phyloP scores from a whole-genome alignment of 92 coral and sea anemone genomes.

The Epizoanthus scotinus region DNA sequence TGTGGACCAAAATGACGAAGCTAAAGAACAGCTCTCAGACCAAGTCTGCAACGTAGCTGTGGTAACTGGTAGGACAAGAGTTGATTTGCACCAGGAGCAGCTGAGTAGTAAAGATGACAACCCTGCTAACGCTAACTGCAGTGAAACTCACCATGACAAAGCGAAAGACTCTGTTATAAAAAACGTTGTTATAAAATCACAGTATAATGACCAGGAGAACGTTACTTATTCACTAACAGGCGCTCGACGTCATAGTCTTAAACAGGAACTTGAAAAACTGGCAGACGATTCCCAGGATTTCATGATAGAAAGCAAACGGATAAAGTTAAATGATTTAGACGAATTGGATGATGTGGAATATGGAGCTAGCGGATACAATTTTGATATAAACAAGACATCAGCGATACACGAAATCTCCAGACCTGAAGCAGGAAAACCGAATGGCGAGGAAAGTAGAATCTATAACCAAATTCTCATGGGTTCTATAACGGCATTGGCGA shows the following conservation, averaged over 20 bases:
- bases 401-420: no score
- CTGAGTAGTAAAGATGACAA: background rate
- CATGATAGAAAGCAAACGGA: background rate
- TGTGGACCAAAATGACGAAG: background rate
- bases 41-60: background rate
- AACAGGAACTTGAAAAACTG: background rate
- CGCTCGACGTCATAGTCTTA: background rate
- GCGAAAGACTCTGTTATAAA: background rate
- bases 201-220: constrained; percentile 4
- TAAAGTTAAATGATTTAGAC: background rate
- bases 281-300: background rate
- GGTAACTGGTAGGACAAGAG: background rate
- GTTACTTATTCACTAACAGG: background rate
- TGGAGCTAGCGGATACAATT: background rate
- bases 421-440: background rate
- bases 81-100: background rate
- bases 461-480: constrained; percentile 17
- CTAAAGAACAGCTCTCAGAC: background rate
- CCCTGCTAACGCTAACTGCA: background rate
- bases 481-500: constrained; percentile 29
- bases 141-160: background rate
- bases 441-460: background rate
- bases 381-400: no score
- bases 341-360: constrained; percentile 27
- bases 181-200: constrained; percentile 20